Percentiles rank a stretch among this genome's conserved stretches.
phyloP scores from a whole-genome alignment of 2,113 vertebrate genomes.

The Equus quagga region DNA sequence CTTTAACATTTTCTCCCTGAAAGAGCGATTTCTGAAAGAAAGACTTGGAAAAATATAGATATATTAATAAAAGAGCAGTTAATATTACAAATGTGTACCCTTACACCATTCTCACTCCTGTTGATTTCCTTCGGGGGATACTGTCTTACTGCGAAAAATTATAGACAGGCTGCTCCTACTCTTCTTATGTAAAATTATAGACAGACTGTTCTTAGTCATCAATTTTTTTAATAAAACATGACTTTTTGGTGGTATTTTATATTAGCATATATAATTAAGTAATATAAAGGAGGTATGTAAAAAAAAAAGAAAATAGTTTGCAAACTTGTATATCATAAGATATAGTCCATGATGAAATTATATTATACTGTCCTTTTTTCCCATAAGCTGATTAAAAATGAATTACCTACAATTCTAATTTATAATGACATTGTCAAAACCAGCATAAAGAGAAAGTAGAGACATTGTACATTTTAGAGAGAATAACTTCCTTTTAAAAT shows the following conservation, averaged over 20 bases:
- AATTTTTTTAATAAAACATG: background rate
- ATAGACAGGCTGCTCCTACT: background rate
- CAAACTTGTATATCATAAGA: constrained; percentile 10
- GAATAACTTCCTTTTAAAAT: constrained; percentile 63
- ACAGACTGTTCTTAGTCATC: background rate
- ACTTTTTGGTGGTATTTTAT: constrained; percentile 36
- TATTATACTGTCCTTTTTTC: constrained; percentile 24
- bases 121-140: background rate
- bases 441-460: constrained; percentile 31
- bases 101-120: background rate
- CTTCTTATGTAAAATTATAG: background rate
- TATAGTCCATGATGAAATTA: constrained; percentile 11
- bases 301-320: constrained; percentile 11
- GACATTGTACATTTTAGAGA: constrained; percentile 45
- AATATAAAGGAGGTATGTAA: constrained; percentile 30
- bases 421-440: constrained; percentile 61
- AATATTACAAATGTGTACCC: background rate
- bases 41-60: constrained; percentile 16
- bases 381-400: constrained; percentile 57
- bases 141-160: constrained; percentile 18
- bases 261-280: background rate
- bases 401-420: constrained; percentile 1
- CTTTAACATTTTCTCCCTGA: constrained; percentile 52
- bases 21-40: constrained; percentile 32
- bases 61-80: constrained; percentile 24